These are phyloP conservation scores for Graphium colonna DNA, from an alignment of 2,888 invertebrate species.

Conservation along the genomic window DNA sequence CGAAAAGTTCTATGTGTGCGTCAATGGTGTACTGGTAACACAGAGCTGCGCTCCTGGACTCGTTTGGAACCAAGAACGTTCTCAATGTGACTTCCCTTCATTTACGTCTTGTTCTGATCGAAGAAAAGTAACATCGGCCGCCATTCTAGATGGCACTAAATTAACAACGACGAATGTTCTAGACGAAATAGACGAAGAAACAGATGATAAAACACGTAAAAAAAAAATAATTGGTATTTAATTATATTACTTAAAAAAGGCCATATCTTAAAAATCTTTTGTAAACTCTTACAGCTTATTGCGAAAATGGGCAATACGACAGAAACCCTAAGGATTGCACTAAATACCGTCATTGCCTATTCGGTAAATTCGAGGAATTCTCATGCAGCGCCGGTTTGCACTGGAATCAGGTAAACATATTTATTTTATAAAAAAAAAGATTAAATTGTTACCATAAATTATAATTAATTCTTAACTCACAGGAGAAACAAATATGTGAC, in stretches of 20 bases:
- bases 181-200: constrained; percentile 33
- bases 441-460: no score
- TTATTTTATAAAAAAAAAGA: no score
- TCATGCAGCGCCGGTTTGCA: constrained; percentile 86
- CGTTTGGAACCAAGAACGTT: constrained; percentile 83
- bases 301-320: constrained; percentile 83
- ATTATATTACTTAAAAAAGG: no score
- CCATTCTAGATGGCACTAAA: constrained; percentile 43
- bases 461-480: constrained; percentile 22
- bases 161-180: constrained; percentile 33
- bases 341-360: constrained; percentile 88
- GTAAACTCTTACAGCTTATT: constrained; percentile 61
- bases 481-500: constrained; percentile 84
- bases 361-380: constrained; percentile 87
- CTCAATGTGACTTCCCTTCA: constrained; percentile 88
- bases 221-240: no score
- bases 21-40: constrained; percentile 84
- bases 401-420: constrained; percentile 83
- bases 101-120: constrained; percentile 81
- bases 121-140: constrained; percentile 46
- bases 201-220: constrained; percentile 41
- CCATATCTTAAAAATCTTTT: no score
- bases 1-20: constrained; percentile 87
- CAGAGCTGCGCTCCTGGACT: constrained; percentile 88
- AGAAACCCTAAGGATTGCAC: constrained; percentile 84